These are phyloP conservation scores for Kryphioiulus occultus DNA, from an alignment of 2,888 invertebrate species.

Conservation along the genomic window DNA sequence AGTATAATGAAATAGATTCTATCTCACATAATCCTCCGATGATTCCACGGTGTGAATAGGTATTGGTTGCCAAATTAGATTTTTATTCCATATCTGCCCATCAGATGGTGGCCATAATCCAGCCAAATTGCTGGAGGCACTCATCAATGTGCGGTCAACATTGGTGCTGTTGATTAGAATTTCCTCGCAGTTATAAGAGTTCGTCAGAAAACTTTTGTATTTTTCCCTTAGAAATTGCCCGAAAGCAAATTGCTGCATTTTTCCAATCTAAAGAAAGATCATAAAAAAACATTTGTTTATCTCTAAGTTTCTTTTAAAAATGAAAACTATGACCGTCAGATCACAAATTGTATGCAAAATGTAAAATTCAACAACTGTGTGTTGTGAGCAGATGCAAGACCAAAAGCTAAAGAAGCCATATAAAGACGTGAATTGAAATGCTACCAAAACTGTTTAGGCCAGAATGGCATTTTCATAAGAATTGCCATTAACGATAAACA, in stretches of 20 bases:
- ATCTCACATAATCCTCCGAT: constrained; percentile 69
- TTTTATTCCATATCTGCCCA: constrained; percentile 58
- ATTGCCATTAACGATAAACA: too few relatives aligned
- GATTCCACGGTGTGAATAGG: constrained; percentile 81
- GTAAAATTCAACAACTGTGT: too few relatives aligned
- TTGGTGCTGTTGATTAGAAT: constrained; percentile 78
- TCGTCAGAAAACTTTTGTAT: constrained; percentile 72
- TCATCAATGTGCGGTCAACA: constrained; percentile 80
- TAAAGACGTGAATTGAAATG: too few relatives aligned
- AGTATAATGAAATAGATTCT: too few relatives aligned
- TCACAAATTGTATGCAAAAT: too few relatives aligned
- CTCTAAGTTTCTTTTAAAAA: too few relatives aligned
- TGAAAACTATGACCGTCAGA: too few relatives aligned
- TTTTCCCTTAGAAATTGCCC: constrained; percentile 78
- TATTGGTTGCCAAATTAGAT: constrained; percentile 83
- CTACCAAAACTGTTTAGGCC: too few relatives aligned
- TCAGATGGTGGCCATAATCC: constrained; percentile 63
- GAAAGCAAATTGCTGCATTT: constrained; percentile 75
- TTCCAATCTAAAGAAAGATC: constrained; percentile 70
- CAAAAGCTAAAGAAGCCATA: too few relatives aligned
- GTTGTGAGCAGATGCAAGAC: too few relatives aligned
- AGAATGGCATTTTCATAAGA: too few relatives aligned
- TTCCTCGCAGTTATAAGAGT: constrained; percentile 68
- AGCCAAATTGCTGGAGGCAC: constrained; percentile 63
- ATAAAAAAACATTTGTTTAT: background rate